A percentile compares a stretch with the other conserved stretches of the same genome.
phyloP scores from a whole-genome alignment of 2,113 vertebrate genomes.

The Mustela nigripes region DNA sequence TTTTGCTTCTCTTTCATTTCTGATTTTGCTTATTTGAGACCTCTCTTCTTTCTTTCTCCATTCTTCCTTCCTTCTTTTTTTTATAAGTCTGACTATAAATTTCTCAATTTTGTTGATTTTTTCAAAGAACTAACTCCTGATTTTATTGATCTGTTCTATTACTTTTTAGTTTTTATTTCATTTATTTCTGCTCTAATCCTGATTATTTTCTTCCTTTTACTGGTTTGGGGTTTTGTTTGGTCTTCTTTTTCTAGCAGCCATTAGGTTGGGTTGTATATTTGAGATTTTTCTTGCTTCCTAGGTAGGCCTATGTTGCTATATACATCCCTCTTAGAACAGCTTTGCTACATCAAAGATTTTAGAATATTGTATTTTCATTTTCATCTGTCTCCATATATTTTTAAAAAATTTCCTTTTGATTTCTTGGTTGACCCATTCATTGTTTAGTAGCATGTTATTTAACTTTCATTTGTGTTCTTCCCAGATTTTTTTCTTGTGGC shows the following conservation, averaged over 20 bases:
- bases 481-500: neutral
- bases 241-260: neutral
- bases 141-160: neutral
- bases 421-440: neutral
- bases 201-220: neutral
- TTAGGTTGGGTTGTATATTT: neutral
- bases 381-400: neutral
- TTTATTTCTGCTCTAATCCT: neutral
- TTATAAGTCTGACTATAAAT: neutral
- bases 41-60: no score
- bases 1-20: neutral
- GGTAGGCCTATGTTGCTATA: neutral
- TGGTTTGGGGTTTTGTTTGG: neutral
- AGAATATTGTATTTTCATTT: neutral
- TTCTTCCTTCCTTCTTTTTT: no score
- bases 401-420: neutral
- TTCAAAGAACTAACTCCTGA: neutral
- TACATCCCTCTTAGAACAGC: neutral
- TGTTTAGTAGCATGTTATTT: neutral
- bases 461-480: neutral
- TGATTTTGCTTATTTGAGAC: neutral
- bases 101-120: neutral
- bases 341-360: neutral
- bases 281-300: neutral
- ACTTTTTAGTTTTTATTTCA: neutral